phyloP scores from a whole-genome alignment of 2,113 vertebrate genomes.

The Verasper variegatus region DNA sequence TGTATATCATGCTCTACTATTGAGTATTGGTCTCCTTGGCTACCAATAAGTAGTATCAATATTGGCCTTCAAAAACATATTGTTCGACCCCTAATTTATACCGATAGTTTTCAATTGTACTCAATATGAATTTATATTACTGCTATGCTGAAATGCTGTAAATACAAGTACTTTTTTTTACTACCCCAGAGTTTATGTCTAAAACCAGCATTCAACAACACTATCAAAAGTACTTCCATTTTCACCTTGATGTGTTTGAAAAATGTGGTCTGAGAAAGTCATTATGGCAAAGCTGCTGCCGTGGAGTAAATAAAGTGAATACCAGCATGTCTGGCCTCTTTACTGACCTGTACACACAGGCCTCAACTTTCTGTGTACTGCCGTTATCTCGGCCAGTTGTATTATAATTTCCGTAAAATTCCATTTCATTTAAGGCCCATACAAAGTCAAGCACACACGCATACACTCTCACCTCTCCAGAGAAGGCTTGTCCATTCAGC shows the following conservation, averaged over 20 bases:
- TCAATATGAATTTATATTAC: no score
- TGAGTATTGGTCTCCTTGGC: no score
- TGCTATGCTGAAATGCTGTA: no score
- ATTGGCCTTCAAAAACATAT: no score
- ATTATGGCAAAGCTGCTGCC: background rate
- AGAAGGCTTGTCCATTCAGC: slow-evolving; percentile 97
- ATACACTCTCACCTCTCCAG: slow-evolving; percentile 88
- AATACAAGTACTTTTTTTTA: no score
- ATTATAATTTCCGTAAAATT: background rate
- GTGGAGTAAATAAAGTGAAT: background rate
- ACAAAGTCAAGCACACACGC: slow-evolving; percentile 13
- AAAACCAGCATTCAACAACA: background rate
- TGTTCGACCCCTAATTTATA: no score
- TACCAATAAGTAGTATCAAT: no score
- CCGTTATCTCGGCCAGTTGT: background rate
- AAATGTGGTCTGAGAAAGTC: background rate
- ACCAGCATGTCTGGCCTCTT: background rate
- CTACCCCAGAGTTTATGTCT: background rate
- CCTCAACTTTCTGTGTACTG: background rate
- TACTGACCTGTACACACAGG: background rate
- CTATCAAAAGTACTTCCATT: background rate
- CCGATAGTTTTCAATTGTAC: no score
- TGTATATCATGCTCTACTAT: no score
- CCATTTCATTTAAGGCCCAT: background rate
- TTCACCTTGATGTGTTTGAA: background rate